Evolutionary conservation across 2,113 vertebrate genomes (phyloP).

Genomic region (Onychostoma macrolepis): DNA sequence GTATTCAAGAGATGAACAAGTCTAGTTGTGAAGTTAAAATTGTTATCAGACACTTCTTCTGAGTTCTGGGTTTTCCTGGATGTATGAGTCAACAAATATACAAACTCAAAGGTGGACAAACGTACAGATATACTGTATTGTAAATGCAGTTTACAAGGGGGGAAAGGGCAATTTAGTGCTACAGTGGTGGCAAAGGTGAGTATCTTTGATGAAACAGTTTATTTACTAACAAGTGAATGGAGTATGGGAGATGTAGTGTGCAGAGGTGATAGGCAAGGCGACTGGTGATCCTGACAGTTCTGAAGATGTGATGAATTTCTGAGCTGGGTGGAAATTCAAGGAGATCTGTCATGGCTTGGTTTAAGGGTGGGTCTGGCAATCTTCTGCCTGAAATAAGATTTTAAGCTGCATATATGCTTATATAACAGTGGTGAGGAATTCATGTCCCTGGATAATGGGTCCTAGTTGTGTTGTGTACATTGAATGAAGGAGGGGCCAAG

Average conservation of each 20-base stretch:
- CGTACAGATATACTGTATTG: no score
- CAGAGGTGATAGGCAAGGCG: no score
- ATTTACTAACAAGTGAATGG: no score
- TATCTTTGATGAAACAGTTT: no score
- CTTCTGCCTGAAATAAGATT: background rate
- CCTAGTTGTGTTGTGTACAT: background rate
- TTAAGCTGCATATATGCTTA: background rate
- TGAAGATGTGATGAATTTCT: background rate
- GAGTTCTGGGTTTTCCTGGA: background rate
- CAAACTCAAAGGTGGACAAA: no score
- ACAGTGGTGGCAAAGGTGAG: no score
- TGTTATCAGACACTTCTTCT: background rate
- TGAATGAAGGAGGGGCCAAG: background rate
- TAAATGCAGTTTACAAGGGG: no score
- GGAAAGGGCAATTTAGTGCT: no score
- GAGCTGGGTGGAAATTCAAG: background rate
- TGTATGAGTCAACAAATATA: no score
- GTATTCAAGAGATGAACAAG: background rate
- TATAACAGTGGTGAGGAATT: background rate
- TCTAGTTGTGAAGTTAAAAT: background rate
- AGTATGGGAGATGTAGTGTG: no score
- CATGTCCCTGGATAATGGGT: background rate
- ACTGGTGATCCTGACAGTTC: no score
- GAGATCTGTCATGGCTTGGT: background rate
- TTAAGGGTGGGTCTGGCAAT: background rate